Conservation (phyloP, 2,113 vertebrate species). For the Amphiprion percula region DNA sequence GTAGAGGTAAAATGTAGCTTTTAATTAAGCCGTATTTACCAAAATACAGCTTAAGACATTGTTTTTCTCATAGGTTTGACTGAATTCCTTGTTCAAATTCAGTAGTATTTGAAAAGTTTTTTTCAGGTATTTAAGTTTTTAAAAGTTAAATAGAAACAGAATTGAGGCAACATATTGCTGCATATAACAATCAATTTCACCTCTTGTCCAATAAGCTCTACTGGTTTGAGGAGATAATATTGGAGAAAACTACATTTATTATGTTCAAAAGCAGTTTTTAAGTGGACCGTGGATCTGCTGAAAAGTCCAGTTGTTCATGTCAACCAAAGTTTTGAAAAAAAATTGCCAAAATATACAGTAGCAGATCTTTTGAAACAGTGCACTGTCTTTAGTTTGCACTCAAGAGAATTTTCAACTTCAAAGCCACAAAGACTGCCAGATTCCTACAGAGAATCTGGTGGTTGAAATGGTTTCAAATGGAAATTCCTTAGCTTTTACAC, state of each 20-base stretch:
- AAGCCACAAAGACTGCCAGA: not conserved
- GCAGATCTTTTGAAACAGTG: not conserved
- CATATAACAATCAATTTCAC: constrained; percentile 14
- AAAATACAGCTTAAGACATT: not conserved
- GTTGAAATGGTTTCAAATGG: not conserved
- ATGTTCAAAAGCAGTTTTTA: too few relatives aligned
- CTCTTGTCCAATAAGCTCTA: not conserved
- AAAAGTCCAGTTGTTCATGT: too few relatives aligned
- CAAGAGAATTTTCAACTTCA: not conserved
- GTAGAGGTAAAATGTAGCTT: constrained; percentile 88
- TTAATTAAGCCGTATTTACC: not conserved
- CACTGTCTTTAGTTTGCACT: not conserved
- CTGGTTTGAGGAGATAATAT: too few relatives aligned
- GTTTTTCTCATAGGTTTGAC: not conserved
- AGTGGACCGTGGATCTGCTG: too few relatives aligned
- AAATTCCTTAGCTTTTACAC: not conserved
- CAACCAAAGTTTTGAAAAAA: too few relatives aligned
- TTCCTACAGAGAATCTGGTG: not conserved
- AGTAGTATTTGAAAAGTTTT: not conserved
- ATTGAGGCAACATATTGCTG: not conserved
- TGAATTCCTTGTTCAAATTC: constrained; percentile 18
- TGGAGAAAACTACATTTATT: too few relatives aligned
- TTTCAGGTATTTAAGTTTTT: constrained; percentile 9
- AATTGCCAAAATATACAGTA: not conserved
- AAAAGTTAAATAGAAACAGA: constrained; percentile 4